Percentiles rank a stretch among this genome's conserved stretches.
These are phyloP conservation scores for Microctenopoma lineatum DNA, from an alignment of 2,797 vertebrate genomes.

Conservation along the genomic window DNA sequence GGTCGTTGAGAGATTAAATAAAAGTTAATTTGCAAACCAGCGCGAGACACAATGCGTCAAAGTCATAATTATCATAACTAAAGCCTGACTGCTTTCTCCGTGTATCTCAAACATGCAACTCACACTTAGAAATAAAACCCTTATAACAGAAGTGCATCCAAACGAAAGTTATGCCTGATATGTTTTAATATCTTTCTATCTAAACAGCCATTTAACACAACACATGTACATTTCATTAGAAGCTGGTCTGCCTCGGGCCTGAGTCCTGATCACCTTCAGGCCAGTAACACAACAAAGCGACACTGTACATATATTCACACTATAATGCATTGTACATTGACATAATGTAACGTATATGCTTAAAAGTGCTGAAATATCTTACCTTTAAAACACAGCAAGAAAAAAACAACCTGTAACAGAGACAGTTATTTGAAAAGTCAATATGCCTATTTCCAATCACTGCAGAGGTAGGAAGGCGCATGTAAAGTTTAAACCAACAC, in stretches of 20 bases:
- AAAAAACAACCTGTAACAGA: slow-evolving; percentile 73
- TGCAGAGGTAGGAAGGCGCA: slow-evolving; percentile 81
- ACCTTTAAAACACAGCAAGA: slow-evolving; percentile 81
- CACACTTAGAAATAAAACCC: slow-evolving; percentile 6
- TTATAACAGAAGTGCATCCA: slow-evolving; percentile 56
- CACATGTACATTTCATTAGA: slow-evolving; percentile 74
- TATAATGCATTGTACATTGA: slow-evolving; percentile 54
- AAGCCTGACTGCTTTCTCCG: background rate
- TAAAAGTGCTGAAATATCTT: slow-evolving; percentile 84
- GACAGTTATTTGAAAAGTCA: slow-evolving; percentile 63
- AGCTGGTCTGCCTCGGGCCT: slow-evolving; percentile 41
- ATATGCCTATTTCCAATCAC: slow-evolving; percentile 74
- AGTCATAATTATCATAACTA: background rate
- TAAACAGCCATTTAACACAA: slow-evolving; percentile 77
- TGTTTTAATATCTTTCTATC: slow-evolving; percentile 81
- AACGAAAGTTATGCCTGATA: slow-evolving; percentile 76
- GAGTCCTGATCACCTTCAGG: slow-evolving; percentile 55
- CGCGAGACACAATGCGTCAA: background rate
- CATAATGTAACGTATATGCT: slow-evolving; percentile 69
- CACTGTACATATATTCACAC: slow-evolving; percentile 56
- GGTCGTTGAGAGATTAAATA: background rate
- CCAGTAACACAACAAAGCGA: slow-evolving; percentile 59
- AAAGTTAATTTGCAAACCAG: background rate
- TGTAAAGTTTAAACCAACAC: slow-evolving; percentile 71
- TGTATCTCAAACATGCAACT: background rate